Percentiles rank a stretch among this genome's conserved stretches.
Evolutionary conservation across 2,797 vertebrate species (phyloP).

Genomic region (Dicrostonyx torquatus): DNA sequence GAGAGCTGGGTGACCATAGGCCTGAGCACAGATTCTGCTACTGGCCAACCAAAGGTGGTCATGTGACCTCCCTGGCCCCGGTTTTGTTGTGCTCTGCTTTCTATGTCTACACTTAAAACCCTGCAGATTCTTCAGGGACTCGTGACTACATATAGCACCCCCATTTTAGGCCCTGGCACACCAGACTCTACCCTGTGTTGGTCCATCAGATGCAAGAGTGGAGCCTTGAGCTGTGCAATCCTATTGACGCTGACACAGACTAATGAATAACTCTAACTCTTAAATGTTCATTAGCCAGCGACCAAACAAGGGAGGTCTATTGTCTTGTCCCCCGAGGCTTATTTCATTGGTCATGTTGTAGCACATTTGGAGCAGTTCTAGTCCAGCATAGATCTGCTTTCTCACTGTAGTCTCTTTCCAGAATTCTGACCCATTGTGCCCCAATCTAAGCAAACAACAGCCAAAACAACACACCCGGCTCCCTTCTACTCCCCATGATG

Average conservation of each 20-base stretch:
- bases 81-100: not conserved
- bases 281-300: not conserved
- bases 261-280: not conserved
- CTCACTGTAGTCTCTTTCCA: not conserved
- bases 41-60: fast-evolving
- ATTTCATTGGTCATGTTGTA: not conserved
- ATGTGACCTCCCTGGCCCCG: not conserved
- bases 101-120: not conserved
- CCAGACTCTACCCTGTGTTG: not conserved
- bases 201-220: not conserved
- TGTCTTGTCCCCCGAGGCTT: not conserved
- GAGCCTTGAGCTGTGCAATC: not conserved
- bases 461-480: not conserved
- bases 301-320: not conserved
- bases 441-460: not conserved
- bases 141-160: fast-evolving
- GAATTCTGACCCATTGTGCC: not conserved
- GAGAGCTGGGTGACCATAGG: not conserved
- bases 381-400: not conserved
- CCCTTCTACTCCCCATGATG: not conserved
- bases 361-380: not conserved
- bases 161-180: fast-evolving
- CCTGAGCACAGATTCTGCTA: not conserved
- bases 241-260: not conserved
- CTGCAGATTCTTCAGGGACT: not conserved